Percentiles rank a stretch among this genome's conserved stretches.
phyloP scores from a whole-genome alignment of 2,888 invertebrate genomes.

The Dasypolia templi region DNA sequence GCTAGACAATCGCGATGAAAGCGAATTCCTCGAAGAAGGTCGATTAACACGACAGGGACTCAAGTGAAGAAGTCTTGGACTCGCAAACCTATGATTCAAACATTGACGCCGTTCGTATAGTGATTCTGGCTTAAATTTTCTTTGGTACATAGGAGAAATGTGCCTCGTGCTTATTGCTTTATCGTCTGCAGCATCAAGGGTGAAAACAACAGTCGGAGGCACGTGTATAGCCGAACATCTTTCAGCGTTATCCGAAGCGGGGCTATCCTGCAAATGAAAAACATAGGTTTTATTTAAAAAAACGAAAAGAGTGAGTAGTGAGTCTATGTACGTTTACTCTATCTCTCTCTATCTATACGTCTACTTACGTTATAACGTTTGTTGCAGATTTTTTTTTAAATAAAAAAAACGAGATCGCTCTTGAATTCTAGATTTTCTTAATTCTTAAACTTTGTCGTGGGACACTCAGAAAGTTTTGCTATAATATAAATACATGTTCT shows the following conservation, averaged over 20 bases:
- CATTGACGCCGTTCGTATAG: constrained; percentile 85
- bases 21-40: constrained; percentile 94
- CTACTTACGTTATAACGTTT: too few species aligned
- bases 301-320: background rate
- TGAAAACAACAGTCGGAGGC: constrained; percentile 76
- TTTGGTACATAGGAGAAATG: constrained; percentile 82
- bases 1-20: constrained; percentile 95
- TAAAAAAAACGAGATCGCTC: too few species aligned
- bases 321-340: background rate
- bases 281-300: background rate
- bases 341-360: too few species aligned
- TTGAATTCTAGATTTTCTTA: background rate
- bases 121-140: constrained; percentile 82
- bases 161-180: constrained; percentile 75
- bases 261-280: constrained; percentile 82
- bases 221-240: constrained; percentile 75
- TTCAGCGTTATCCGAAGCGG: constrained; percentile 72
- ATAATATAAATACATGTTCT: too few species aligned
- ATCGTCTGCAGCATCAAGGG: constrained; percentile 73
- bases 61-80: constrained; percentile 90
- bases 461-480: too few species aligned
- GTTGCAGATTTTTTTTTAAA: too few species aligned
- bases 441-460: background rate
- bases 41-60: constrained; percentile 91
- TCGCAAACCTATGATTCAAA: constrained; percentile 84